Percentiles rank a stretch among this genome's conserved stretches.
These are phyloP conservation scores for Mormyrops attenuatus DNA, from an alignment of 2,797 vertebrate genomes.

Conservation along the genomic window DNA sequence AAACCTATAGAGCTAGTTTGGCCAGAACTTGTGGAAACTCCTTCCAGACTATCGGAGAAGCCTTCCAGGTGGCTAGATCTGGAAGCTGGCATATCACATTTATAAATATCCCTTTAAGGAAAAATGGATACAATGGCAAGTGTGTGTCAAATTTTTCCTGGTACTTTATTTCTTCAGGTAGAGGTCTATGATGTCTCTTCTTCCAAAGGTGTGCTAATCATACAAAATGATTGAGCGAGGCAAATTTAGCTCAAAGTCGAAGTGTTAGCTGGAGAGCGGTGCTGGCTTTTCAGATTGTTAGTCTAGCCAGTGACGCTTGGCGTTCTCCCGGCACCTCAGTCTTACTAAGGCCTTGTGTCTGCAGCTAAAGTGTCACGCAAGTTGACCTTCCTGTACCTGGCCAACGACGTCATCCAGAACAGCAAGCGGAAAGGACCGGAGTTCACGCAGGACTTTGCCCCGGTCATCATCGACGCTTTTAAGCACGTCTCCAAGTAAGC, in stretches of 20 bases:
- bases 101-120: background rate
- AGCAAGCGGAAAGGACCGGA: conserved; percentile 98
- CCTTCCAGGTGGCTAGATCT: background rate
- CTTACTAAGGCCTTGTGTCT: conserved; percentile 29
- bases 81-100: background rate
- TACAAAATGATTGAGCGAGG: background rate
- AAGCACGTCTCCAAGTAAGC: conserved; percentile 89
- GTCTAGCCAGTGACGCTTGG: background rate
- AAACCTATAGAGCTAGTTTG: background rate
- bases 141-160: background rate
- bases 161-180: background rate
- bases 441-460: conserved; percentile 96
- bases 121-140: background rate
- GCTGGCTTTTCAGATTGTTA: background rate
- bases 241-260: background rate
- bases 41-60: background rate
- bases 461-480: conserved; percentile 91
- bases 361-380: conserved; percentile 90
- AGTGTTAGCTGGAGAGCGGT: background rate
- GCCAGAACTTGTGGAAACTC: background rate
- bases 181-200: background rate
- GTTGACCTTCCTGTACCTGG: conserved; percentile 94
- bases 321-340: background rate
- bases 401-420: conserved; percentile 99
- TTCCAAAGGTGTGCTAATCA: background rate